Percentiles rank a stretch among this genome's conserved stretches.
Evolutionary conservation across 1,140 invertebrate species (phyloP).

Genomic region (Colletes latitarsis): DNA sequence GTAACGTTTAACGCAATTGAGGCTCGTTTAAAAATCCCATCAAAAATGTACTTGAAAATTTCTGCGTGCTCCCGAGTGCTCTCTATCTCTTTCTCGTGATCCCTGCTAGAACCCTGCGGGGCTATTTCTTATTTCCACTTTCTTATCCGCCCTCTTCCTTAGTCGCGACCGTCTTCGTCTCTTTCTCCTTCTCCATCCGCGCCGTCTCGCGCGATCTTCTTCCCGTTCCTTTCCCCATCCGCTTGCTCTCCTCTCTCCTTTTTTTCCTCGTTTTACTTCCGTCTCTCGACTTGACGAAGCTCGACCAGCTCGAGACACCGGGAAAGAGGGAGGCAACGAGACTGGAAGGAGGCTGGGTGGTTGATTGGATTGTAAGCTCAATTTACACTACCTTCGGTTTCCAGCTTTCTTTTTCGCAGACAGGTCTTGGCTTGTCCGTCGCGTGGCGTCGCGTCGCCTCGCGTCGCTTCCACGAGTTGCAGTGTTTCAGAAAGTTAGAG

Average conservation of each 20-base stretch:
- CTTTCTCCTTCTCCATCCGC: constrained; percentile 22
- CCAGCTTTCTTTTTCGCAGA: constrained; percentile 13
- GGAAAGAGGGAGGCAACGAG: constrained; percentile 28
- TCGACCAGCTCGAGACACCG: constrained; percentile 22
- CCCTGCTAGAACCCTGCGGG: constrained; percentile 53
- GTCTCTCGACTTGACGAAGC: constrained; percentile 50
- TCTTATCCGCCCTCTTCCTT: constrained; percentile 43
- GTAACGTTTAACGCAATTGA: constrained; percentile 78
- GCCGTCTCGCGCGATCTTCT: neutral
- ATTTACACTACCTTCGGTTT: constrained; percentile 74
- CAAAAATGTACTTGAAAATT: constrained; percentile 77
- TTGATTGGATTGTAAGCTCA: constrained; percentile 79
- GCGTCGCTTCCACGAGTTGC: constrained; percentile 29
- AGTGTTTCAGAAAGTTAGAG: constrained; percentile 56
- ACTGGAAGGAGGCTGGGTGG: constrained; percentile 44
- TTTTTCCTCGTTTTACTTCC: constrained; percentile 38
- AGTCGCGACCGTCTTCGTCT: constrained; percentile 32
- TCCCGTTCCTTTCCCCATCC: neutral
- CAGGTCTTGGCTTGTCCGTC: constrained; percentile 19
- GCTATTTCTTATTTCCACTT: constrained; percentile 55
- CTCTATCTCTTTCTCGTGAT: constrained; percentile 15
- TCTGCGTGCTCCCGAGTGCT: constrained; percentile 54
- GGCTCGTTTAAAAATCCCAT: constrained; percentile 80
- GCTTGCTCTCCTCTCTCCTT: neutral
- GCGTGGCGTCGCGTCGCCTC: neutral